Conservation (phyloP, 2,797 vertebrate genomes). For the Danio albolineatus region DNA sequence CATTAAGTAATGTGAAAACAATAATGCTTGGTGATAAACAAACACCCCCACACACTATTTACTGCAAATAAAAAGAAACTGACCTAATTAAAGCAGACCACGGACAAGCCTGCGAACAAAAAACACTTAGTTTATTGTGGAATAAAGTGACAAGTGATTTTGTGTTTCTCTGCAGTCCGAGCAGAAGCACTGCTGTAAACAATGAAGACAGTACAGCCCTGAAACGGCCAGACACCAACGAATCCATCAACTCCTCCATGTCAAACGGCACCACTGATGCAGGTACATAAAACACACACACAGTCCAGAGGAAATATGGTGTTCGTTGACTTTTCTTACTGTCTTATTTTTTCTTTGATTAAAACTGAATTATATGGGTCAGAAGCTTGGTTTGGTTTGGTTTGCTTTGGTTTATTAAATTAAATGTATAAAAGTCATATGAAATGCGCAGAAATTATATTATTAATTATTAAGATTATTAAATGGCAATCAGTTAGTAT, state of each 20-base stretch:
- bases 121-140: background rate
- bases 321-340: background rate
- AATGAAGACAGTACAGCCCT: slow-evolving; percentile 84
- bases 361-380: too few species aligned
- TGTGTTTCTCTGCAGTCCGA: slow-evolving; percentile 77
- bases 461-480: too few species aligned
- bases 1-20: slow-evolving; percentile 34
- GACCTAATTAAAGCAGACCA: slow-evolving; percentile 29
- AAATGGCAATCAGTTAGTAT: too few species aligned
- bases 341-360: too few species aligned
- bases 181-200: slow-evolving; percentile 83
- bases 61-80: slow-evolving; percentile 14
- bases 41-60: background rate
- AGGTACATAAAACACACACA: slow-evolving; percentile 74
- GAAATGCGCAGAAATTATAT: too few species aligned
- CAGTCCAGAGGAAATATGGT: background rate
- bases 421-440: too few species aligned
- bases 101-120: slow-evolving; percentile 8
- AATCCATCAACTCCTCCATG: slow-evolving; percentile 95
- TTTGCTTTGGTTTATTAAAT: too few species aligned
- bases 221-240: slow-evolving; percentile 93
- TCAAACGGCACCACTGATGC: slow-evolving; percentile 97
- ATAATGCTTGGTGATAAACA: background rate
- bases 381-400: too few species aligned
- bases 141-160: background rate